These are phyloP conservation scores for Perodicticus potto DNA, from an alignment of 2,797 vertebrate species.

Conservation along the genomic window DNA sequence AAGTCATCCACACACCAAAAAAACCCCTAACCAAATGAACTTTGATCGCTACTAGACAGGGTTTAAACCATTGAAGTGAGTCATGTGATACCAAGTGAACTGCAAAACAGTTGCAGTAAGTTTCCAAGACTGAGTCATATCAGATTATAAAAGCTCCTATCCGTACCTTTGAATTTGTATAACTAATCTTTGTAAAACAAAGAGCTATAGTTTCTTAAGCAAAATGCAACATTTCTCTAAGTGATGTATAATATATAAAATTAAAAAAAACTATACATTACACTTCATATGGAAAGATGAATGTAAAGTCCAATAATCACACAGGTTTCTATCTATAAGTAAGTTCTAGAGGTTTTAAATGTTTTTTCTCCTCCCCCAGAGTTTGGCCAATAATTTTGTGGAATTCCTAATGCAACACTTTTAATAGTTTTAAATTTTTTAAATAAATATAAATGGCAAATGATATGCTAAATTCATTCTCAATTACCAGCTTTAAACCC, in stretches of 20 bases:
- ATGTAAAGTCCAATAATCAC: slow-evolving; percentile 35
- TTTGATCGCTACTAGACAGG: slow-evolving; percentile 83
- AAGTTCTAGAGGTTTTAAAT: slow-evolving; percentile 52
- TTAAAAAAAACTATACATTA: not conserved
- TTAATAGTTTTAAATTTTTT: slow-evolving; percentile 76
- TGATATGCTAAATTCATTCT: slow-evolving; percentile 66
- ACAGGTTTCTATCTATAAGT: slow-evolving; percentile 65
- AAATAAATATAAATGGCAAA: slow-evolving; percentile 79
- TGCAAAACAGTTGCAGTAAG: slow-evolving; percentile 85
- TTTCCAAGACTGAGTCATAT: slow-evolving; percentile 87
- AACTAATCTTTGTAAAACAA: slow-evolving; percentile 71
- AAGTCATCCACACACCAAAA: slow-evolving; percentile 82
- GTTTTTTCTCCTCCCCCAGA: not conserved
- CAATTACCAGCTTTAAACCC: slow-evolving; percentile 74
- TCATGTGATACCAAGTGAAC: slow-evolving; percentile 81
- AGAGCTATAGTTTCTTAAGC: slow-evolving; percentile 49
- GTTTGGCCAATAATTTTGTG: slow-evolving; percentile 48
- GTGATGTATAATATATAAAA: not conserved
- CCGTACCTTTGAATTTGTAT: slow-evolving; percentile 71
- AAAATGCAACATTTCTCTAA: slow-evolving; percentile 65
- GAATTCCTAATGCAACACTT: slow-evolving; percentile 51
- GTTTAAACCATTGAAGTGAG: slow-evolving; percentile 76
- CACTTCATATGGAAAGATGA: not conserved
- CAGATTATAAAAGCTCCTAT: slow-evolving; percentile 77
- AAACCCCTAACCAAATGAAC: slow-evolving; percentile 82